phyloP scores from a whole-genome alignment of 1,140 invertebrate species.

The Ips typographus region DNA sequence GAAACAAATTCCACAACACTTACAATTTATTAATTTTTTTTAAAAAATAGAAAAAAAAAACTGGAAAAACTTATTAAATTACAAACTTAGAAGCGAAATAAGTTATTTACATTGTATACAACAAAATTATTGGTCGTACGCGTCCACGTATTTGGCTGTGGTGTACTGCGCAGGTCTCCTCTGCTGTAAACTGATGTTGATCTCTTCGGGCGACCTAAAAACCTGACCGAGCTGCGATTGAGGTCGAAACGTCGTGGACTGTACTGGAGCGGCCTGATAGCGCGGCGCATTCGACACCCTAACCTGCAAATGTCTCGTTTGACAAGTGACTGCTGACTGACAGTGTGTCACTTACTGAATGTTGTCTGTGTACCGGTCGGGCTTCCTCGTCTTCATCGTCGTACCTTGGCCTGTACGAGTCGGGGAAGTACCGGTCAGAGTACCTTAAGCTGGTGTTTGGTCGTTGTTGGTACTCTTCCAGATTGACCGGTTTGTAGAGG shows the following conservation, averaged over 20 bases:
- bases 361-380: slow-evolving; percentile 48
- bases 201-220: slow-evolving; percentile 80
- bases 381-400: slow-evolving; percentile 60
- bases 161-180: slow-evolving; percentile 59
- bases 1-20: too few relatives aligned
- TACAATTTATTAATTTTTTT: too few relatives aligned
- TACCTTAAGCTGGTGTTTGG: slow-evolving; percentile 82
- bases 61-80: too few relatives aligned
- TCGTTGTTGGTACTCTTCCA: slow-evolving; percentile 75
- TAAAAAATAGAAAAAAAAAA: too few relatives aligned
- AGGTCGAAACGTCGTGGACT: slow-evolving; percentile 46
- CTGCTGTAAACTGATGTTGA: slow-evolving; percentile 80
- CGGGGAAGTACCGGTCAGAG: slow-evolving; percentile 80
- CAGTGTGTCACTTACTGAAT: slow-evolving; percentile 44
- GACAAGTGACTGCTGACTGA: background rate
- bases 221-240: slow-evolving; percentile 61
- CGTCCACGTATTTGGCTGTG: slow-evolving; percentile 40
- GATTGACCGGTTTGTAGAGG: slow-evolving; percentile 84
- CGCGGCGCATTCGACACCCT: slow-evolving; percentile 44
- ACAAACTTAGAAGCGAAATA: background rate
- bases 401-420: slow-evolving; percentile 69
- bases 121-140: slow-evolving; percentile 20
- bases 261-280: slow-evolving; percentile 23
- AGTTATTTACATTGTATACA: slow-evolving; percentile 10
- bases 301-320: slow-evolving; percentile 42